These are phyloP conservation scores for Knipowitschia caucasica DNA, from an alignment of 2,797 vertebrate genomes.

Conservation along the genomic window DNA sequence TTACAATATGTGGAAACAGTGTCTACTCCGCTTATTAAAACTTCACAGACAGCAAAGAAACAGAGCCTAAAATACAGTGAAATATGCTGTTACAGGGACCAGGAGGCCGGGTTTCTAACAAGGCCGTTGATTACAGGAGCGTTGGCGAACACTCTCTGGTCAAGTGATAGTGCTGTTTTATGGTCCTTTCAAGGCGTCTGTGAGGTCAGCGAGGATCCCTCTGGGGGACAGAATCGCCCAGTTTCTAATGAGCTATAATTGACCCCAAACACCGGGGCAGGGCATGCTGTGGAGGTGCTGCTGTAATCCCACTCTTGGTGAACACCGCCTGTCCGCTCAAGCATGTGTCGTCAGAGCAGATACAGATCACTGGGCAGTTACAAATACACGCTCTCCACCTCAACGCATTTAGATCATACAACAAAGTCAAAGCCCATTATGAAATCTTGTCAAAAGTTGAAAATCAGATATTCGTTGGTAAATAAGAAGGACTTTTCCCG, in stretches of 20 bases:
- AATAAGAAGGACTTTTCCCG: too few species aligned
- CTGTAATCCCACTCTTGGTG: constrained; percentile 63
- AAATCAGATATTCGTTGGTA: too few species aligned
- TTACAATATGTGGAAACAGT: not conserved
- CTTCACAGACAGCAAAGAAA: constrained; percentile 30
- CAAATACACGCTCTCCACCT: constrained; percentile 1
- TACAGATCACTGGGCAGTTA: constrained; percentile 42
- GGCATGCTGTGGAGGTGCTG: constrained; percentile 59
- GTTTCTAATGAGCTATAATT: constrained; percentile 73
- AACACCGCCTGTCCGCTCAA: constrained; percentile 55
- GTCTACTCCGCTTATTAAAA: constrained; percentile 37
- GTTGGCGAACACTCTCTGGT: constrained; percentile 65
- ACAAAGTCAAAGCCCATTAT: too few species aligned
- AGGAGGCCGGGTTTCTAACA: constrained; percentile 61
- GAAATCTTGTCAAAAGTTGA: too few species aligned
- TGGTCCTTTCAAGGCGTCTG: constrained; percentile 63
- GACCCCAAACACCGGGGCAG: constrained; percentile 68
- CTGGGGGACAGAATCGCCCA: constrained; percentile 59
- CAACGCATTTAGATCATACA: not conserved
- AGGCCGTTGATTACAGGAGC: constrained; percentile 68
- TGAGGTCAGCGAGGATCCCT: constrained; percentile 58
- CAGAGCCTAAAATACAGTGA: constrained; percentile 25
- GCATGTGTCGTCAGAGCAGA: constrained; percentile 55
- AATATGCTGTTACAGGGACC: constrained; percentile 47
- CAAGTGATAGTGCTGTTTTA: constrained; percentile 68